These are phyloP conservation scores for Equus przewalskii DNA, from an alignment of 2,113 vertebrate genomes.

Conservation along the genomic window DNA sequence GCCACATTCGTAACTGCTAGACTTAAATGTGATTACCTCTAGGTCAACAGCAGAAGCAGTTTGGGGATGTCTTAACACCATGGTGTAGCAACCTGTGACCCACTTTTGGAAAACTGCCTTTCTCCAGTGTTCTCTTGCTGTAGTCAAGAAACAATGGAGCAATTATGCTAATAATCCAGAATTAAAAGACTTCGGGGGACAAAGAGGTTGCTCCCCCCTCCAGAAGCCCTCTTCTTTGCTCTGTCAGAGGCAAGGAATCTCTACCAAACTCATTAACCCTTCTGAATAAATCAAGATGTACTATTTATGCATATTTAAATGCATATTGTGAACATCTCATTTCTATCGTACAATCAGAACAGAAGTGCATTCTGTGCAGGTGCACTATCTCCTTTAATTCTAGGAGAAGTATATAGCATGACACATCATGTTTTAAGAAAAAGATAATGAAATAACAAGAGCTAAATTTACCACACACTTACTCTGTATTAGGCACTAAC, in stretches of 20 bases:
- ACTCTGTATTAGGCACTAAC: neutral
- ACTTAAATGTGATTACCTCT: neutral
- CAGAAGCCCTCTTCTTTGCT: neutral
- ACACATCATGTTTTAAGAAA: neutral
- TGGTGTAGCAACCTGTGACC: neutral
- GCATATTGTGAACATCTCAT: neutral
- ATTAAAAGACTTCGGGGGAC: neutral
- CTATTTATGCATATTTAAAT: neutral
- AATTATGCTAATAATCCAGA: neutral
- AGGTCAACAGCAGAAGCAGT: neutral
- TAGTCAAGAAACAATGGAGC: neutral
- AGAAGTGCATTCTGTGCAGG: neutral
- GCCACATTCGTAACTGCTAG: neutral
- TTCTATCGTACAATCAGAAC: neutral
- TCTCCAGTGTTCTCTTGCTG: neutral
- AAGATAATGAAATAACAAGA: neutral
- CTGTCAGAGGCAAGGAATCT: neutral
- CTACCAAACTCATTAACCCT: neutral
- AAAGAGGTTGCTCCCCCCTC: neutral
- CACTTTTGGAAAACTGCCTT: constrained; percentile 16
- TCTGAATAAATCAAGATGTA: neutral
- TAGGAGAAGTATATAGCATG: neutral
- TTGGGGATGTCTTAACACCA: neutral
- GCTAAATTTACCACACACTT: neutral
- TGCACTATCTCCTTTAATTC: neutral